Percentiles rank a stretch among this genome's conserved stretches.
Conservation (phyloP, 2,888 invertebrate genomes). For the Caenorhabditis sp. region DNA sequence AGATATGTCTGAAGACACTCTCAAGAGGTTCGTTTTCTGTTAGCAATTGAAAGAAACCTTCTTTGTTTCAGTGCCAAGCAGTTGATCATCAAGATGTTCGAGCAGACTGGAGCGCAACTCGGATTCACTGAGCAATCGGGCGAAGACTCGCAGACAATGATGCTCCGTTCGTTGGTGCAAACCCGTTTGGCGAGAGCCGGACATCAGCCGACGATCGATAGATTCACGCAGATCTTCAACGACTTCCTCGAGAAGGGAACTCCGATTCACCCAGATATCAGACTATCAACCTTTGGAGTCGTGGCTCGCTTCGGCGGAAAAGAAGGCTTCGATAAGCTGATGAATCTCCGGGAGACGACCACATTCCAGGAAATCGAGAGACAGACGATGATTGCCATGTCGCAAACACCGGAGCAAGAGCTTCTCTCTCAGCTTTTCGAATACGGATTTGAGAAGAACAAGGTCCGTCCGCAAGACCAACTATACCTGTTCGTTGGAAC, state of each 20-base stretch:
- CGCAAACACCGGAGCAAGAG: slow-evolving; percentile 60
- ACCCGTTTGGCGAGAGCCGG: slow-evolving; percentile 69
- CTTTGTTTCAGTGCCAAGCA: slow-evolving; percentile 58
- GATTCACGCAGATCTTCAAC: slow-evolving; percentile 65
- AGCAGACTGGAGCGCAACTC: slow-evolving; percentile 67
- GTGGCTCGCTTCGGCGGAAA: slow-evolving; percentile 65
- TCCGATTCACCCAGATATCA: slow-evolving; percentile 72
- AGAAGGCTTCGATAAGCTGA: slow-evolving; percentile 61
- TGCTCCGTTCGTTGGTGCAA: slow-evolving; percentile 67
- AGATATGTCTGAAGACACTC: slow-evolving; percentile 36
- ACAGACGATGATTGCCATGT: slow-evolving; percentile 67
- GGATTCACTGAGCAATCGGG: slow-evolving; percentile 70
- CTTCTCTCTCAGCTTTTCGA: slow-evolving; percentile 67
- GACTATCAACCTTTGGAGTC: slow-evolving; percentile 63
- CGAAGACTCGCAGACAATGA: slow-evolving; percentile 68
- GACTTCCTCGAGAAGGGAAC: slow-evolving; percentile 65
- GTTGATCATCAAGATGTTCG: slow-evolving; percentile 67
- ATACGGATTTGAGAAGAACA: slow-evolving; percentile 70
- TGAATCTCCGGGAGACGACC: slow-evolving; percentile 68
- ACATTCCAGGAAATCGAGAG: slow-evolving; percentile 73
- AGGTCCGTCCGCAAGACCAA: slow-evolving; percentile 75
- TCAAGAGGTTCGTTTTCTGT: neutral
- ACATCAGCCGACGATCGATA: slow-evolving; percentile 71
- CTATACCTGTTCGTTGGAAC: slow-evolving; percentile 63
- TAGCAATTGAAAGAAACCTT: neutral